Evolutionary conservation across 2,888 invertebrate genomes (phyloP), one percentile per base, ranked within the genome.

Genomic region (Selenia dentaria): DNA sequence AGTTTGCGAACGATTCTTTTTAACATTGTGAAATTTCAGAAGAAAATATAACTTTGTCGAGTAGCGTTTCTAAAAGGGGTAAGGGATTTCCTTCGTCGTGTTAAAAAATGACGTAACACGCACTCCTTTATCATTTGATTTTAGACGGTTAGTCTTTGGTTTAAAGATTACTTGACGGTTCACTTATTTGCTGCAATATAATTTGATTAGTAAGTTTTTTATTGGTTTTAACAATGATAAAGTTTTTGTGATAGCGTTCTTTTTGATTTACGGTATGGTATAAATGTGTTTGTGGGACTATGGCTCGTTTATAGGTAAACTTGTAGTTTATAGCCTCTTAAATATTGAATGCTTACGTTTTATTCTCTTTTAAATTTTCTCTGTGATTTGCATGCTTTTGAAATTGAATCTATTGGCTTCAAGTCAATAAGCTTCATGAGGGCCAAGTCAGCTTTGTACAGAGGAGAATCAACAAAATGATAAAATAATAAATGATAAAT

Each of bases 61-160:
- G 33, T 26, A 6, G 18, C 28, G 9, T 46, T 26, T 37, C 35
- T 35, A 29, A 48, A 48, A 48, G 47, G 47, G 47, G 41, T 48
- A 48, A 48, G 37, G 41, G 29, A 26, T 35, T 25, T 22, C 5
- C 4, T 9, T 33, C 26, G 9, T 10, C 20, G 3, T 10, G n/a
- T n/a, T 6, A 24, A 16, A 16, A 37, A 48, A 40, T 6, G 35
- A 6, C 27, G 1, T 31, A 46, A 39, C 26, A 29, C 1, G 10
- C 11, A 3, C 9, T 18, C 6, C 11, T 13, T 10, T 6, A 4
- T 28, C 8, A 12, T n/a, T n/a, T n/a, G 1, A 39, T 9, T 31
- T 14, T 24, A 18, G 3, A 18, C n/a, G 16, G 9, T 6, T 39
- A 29, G 9, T 2, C 1, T 4, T 6, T 25, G 9, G 3, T 2